A percentile compares a stretch with the other conserved stretches of the same genome.
Evolutionary conservation across 2,113 vertebrate genomes (phyloP).

Genomic region (Aplodontia rufa): DNA sequence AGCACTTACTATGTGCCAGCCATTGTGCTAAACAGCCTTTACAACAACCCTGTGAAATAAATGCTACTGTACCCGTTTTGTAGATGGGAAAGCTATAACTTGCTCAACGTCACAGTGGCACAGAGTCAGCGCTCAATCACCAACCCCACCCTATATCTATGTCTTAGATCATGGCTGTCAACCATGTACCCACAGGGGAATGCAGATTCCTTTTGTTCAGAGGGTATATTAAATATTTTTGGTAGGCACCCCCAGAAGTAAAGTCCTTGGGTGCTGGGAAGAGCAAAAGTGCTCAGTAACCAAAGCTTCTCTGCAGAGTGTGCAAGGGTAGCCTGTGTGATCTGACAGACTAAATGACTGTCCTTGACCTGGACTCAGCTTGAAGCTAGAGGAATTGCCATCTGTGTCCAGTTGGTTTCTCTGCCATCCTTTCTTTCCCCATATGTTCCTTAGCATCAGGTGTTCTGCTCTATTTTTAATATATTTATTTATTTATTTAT

Average conservation of each 20-base stretch:
- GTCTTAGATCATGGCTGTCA: neutral
- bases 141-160: neutral
- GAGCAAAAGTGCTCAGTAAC: neutral
- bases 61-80: neutral
- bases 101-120: neutral
- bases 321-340: neutral
- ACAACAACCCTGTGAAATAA: neutral
- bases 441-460: neutral
- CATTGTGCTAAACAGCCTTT: neutral
- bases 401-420: constrained; percentile 1
- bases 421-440: neutral
- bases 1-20: neutral
- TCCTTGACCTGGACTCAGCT: neutral
- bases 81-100: neutral
- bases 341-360: neutral
- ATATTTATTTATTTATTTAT: too few species aligned
- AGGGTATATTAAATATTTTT: constrained; percentile 2
- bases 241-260: neutral
- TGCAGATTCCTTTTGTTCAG: neutral
- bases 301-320: neutral
- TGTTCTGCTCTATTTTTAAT: neutral
- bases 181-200: neutral
- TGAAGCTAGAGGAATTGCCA: neutral
- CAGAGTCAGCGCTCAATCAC: constrained; percentile 6
- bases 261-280: neutral